Evolutionary conservation across 1,140 invertebrate genomes (phyloP).

Genomic region (Nylanderia fulva): DNA sequence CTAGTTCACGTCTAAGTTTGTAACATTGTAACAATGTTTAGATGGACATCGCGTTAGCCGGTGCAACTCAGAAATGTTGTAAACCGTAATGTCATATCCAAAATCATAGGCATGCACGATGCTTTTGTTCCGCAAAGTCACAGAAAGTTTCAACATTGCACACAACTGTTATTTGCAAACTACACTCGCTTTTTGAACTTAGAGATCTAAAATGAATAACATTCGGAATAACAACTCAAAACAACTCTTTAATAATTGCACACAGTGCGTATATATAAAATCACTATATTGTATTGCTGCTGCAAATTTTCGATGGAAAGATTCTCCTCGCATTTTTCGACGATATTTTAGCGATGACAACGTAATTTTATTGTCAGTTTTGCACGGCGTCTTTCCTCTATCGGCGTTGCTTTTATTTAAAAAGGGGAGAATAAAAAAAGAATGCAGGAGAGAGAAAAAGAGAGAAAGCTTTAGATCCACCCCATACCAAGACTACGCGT

Average conservation of each 20-base stretch:
- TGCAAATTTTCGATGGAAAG: background rate
- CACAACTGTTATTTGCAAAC: conserved; percentile 5
- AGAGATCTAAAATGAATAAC: background rate
- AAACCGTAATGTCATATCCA: background rate
- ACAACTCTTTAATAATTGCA: background rate
- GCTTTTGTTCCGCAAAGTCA: conserved; percentile 27
- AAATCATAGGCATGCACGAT: conserved; percentile 25
- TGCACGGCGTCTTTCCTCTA: conserved; percentile 7
- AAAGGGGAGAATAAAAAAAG: conserved; percentile 40
- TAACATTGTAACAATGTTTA: conserved; percentile 53
- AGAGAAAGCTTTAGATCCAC: conserved; percentile 56
- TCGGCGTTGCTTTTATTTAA: conserved; percentile 62
- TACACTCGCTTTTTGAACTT: background rate
- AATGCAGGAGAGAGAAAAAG: background rate
- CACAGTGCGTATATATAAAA: background rate
- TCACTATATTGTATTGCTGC: background rate
- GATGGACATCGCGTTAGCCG: conserved; percentile 38
- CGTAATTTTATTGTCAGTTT: conserved; percentile 63
- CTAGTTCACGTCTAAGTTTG: conserved; percentile 54
- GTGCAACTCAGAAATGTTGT: conserved; percentile 6
- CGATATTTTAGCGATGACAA: conserved; percentile 40
- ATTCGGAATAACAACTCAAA: background rate
- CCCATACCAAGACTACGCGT: conserved; percentile 51
- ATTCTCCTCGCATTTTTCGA: conserved; percentile 44
- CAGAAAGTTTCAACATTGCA: background rate